Evolutionary conservation across 2,888 invertebrate species (phyloP), one percentile per base, ranked within the genome.

Genomic region (Phyllotreta cruciferae): DNA sequence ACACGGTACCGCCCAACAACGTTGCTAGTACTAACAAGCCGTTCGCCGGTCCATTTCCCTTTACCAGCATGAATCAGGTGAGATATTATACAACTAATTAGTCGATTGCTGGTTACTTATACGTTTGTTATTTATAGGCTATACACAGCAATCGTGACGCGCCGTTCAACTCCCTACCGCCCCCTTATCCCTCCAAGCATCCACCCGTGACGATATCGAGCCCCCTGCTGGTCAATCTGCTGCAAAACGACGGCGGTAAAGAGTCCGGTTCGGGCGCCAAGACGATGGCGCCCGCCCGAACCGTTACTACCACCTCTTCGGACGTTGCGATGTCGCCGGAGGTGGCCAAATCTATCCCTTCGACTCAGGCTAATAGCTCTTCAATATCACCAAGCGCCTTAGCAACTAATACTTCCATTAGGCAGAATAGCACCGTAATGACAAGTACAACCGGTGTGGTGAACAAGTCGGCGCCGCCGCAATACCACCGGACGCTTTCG

Each of bases 191-290:
- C 36, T 69, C 69, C 10, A 68, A 63, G 56, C 82, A 75, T 68
- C 82, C 74, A 66, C 79, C 75, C 70, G 92, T 92, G 70, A 92
- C 91, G 61, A 87, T 91, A 80, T 94, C 89, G 70, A 96, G 95
- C 77, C 96, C 96, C 14, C 83, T 96, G 71, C 84, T 96, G 70
- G 96, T 96, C 37, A 96, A 96, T 81, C 83, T 96, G 71, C 84
- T 96, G 73, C 96, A 96, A 83, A 96, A 93, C 77, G 94, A 94
- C 76, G 91, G 85, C 52, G 75, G 77, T 41, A 74, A 60, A 79
- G 80, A 68, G 80, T 80, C 6, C 68, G 69, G 81, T 54, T 44
- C 63, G 24, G 50, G 55, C 80, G 68, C 82, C 6, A 49, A 45
- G 34, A 35, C 52, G 44, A 10, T 42, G 36, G 41, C 61, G 34